A percentile compares a stretch with the other conserved stretches of the same genome.
These are phyloP conservation scores for Panzeria rudis DNA, from an alignment of 2,888 invertebrate species.

Conservation along the genomic window DNA sequence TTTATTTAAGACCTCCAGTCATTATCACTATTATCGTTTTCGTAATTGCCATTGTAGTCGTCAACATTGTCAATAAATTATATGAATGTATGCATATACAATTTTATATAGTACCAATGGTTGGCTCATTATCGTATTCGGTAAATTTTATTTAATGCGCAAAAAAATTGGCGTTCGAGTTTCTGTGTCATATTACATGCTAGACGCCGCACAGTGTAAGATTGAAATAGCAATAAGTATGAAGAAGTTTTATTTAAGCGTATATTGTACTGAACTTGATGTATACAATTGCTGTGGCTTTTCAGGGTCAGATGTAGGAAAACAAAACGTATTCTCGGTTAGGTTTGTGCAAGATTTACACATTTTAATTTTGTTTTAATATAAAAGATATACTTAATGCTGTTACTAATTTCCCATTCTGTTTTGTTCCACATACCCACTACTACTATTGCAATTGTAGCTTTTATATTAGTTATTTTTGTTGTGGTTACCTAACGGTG, in stretches of 20 bases:
- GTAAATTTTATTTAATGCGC: background rate
- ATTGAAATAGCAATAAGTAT: too few relatives aligned
- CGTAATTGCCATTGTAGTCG: background rate
- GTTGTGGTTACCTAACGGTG: background rate
- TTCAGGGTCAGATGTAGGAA: background rate
- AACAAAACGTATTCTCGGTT: too few relatives aligned
- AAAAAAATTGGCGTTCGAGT: conserved; percentile 11
- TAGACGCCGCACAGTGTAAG: background rate
- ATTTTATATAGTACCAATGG: background rate
- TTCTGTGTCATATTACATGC: conserved; percentile 24
- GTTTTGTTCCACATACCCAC: background rate
- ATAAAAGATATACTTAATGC: too few relatives aligned
- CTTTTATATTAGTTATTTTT: background rate
- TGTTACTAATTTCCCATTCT: too few relatives aligned
- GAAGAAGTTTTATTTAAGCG: background rate
- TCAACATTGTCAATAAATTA: background rate
- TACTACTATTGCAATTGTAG: background rate
- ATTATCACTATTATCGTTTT: background rate
- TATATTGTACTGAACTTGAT: background rate
- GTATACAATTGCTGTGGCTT: background rate
- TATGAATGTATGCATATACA: background rate
- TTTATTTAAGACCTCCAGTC: conserved; percentile 20
- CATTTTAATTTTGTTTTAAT: too few relatives aligned
- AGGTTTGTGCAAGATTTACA: too few relatives aligned
- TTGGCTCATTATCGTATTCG: background rate